phyloP scores from a whole-genome alignment of 92 coral and sea anemone genomes.

The Muricea muricata region DNA sequence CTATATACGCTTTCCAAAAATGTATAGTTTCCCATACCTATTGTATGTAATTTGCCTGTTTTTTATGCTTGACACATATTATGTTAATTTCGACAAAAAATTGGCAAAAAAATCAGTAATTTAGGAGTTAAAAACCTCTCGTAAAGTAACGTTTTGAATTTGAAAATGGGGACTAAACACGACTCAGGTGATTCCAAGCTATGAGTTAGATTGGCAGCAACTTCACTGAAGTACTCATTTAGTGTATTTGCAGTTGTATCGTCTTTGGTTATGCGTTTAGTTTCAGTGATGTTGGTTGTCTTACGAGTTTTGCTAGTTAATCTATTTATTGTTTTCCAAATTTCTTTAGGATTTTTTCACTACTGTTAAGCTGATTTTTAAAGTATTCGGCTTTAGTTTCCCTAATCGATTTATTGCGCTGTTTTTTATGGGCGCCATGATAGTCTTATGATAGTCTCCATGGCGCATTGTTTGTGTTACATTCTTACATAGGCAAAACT shows the following conservation, averaged over 20 bases:
- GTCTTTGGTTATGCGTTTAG: background rate
- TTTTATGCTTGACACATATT: no score
- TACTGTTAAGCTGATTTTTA: background rate
- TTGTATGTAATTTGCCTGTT: no score
- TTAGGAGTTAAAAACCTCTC: background rate
- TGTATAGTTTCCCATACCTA: no score
- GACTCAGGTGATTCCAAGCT: background rate
- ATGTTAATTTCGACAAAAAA: no score
- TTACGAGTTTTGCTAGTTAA: conserved; percentile 13
- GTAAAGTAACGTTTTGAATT: background rate
- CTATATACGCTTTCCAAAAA: no score
- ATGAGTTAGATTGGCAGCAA: background rate
- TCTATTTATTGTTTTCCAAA: conserved; percentile 33
- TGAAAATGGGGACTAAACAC: background rate
- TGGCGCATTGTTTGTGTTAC: no score
- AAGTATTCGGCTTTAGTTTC: conserved; percentile 28
- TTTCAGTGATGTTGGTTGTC: background rate
- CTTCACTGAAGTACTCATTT: conserved; percentile 1
- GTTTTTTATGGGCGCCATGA: conserved; percentile 9
- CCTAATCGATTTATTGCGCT: conserved; percentile 8
- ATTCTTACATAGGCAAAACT: no score
- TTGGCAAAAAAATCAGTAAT: no score
- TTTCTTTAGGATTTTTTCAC: conserved; percentile 6
- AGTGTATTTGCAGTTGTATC: background rate
- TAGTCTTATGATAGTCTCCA: no score